Evolutionary conservation across 2,113 vertebrate species (phyloP).

Genomic region (Coreoperca whiteheadi): DNA sequence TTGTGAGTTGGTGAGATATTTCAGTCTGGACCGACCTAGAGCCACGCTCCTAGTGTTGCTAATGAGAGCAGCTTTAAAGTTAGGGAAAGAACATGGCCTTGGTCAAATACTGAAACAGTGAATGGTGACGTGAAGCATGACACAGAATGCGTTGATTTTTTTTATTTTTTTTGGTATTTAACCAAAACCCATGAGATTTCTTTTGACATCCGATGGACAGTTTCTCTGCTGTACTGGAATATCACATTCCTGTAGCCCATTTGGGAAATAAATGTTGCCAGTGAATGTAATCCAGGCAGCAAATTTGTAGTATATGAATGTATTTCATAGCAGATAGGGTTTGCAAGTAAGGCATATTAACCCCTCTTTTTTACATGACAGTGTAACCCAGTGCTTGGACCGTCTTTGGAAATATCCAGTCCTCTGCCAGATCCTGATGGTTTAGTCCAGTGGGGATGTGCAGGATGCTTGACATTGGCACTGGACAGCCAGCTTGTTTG

Average conservation of each 20-base stretch:
- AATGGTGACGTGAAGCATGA: too few species aligned
- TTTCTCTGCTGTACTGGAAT: neutral
- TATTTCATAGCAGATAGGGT: neutral
- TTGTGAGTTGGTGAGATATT: too few species aligned
- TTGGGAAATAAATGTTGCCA: neutral
- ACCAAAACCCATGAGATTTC: neutral
- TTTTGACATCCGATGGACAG: neutral
- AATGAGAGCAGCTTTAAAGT: too few species aligned
- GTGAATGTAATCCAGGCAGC: neutral
- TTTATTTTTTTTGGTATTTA: too few species aligned
- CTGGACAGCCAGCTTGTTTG: slow-evolving; percentile 64
- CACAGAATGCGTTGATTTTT: too few species aligned
- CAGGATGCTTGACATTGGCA: slow-evolving; percentile 60
- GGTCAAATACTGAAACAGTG: too few species aligned
- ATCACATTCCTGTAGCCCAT: neutral
- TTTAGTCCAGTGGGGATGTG: slow-evolving; percentile 41
- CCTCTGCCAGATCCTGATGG: slow-evolving; percentile 51
- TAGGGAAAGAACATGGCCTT: too few species aligned
- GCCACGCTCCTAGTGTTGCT: too few species aligned
- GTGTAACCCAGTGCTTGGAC: neutral
- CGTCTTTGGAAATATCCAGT: slow-evolving; percentile 31
- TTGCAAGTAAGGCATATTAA: neutral
- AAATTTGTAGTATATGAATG: neutral
- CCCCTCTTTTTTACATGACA: neutral
- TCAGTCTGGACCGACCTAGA: too few species aligned